Evolutionary conservation across 2,888 invertebrate species (phyloP).

Genomic region (Melikaiella ostensackeni): DNA sequence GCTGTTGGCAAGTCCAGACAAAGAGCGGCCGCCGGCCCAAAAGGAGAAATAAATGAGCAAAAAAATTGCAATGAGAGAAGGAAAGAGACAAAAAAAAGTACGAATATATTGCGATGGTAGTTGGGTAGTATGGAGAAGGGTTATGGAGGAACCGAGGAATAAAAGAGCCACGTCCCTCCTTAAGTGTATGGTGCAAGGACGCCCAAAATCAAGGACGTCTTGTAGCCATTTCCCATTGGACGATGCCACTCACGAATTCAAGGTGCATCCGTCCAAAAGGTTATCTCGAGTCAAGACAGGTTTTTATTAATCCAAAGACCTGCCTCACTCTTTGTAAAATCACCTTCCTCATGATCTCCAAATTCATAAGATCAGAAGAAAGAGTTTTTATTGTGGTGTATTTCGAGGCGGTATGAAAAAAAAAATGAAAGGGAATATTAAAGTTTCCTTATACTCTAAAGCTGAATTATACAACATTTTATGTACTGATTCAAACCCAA

Average conservation of each 20-base stretch:
- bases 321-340: conserved; percentile 16
- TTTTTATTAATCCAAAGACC: conserved; percentile 34
- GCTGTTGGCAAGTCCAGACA: conserved; percentile 54
- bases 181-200: conserved; percentile 47
- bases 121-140: conserved; percentile 20
- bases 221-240: conserved; percentile 55
- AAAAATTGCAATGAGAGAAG: conserved; percentile 45
- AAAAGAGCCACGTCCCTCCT: conserved; percentile 52
- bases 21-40: conserved; percentile 60
- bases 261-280: conserved; percentile 34
- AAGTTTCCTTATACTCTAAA: too few species aligned
- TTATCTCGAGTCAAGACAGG: conserved; percentile 27
- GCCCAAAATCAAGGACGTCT: conserved; percentile 59
- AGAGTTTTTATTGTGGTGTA: background rate
- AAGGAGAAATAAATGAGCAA: conserved; percentile 58
- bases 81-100: conserved; percentile 51
- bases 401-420: background rate
- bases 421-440: background rate
- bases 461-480: too few species aligned
- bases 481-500: too few species aligned
- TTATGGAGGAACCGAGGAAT: conserved; percentile 44
- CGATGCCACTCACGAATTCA: conserved; percentile 49
- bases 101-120: conserved; percentile 48
- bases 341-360: conserved; percentile 10
- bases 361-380: background rate